Evolutionary conservation across 2,797 vertebrate genomes (phyloP), one percentile per base, ranked within the genome.

Genomic region (Tokudaia muenninki): DNA sequence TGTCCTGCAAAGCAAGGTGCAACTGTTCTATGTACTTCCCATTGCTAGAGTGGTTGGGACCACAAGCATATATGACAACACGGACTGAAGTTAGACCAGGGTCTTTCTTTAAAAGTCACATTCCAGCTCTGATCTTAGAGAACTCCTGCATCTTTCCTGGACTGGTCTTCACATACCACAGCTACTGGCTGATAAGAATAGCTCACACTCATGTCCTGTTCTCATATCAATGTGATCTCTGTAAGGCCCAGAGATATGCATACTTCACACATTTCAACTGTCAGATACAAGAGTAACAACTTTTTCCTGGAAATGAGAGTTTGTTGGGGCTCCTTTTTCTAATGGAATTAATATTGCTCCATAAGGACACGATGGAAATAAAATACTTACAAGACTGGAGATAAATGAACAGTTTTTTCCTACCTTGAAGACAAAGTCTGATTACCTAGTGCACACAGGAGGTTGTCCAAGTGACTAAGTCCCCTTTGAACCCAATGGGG

Each of bases 1-100:
- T 97, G 72, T 98, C 98, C 99, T 99, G 57, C 17, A 96, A 98
- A 97, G 67, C 47, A 90, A 96, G 29, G 93, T 9, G 70, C 6
- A 70, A 57, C 77, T 57, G 88, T 86, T 92, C 92, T 37, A 74
- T 52, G 80, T 22, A 57, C 34, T 52, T 50, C 50, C 6, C 34
- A 41, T 67, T 41, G 59, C 41, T 59, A 94, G 9, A 29, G 6
- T 84, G 41, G 34, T 70, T 5, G 5, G 52, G 19, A 83, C 44
- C 59, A 57, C 37, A 97, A 47, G 34, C 8, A 78, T 31, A 92
- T 44, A 47, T 78, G 41, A 94, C 47, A 89, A 3, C 92, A 93
- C 44, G 16, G 26, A 94, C 81, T 0, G 11, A 80, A 47, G 61
- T 74, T 2, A 55, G 74, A 57, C 3, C 3, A 16, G 16, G 12